Base-by-base conservation (phyloP, 1,140 invertebrate species). In the Yoshiicerus persimilis region DNA sequence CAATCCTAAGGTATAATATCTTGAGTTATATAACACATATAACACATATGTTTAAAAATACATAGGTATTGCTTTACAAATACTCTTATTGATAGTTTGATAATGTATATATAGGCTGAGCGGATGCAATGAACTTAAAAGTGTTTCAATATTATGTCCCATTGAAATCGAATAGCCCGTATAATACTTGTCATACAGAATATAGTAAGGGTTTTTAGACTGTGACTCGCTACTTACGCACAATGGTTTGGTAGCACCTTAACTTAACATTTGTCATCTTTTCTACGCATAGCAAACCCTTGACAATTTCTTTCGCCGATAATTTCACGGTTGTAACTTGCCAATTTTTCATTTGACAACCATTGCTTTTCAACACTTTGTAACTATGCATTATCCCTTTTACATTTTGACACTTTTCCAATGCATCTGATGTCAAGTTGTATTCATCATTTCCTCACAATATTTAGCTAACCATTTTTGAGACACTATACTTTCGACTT, bases 241-340 rank as follows among this genome's bases (percentile, higher is more conserved):
- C n/a, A n/a, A n/a, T n/a, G n/a, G n/a, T n/a, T n/a, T n/a, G n/a
- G n/a, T n/a, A n/a, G 34, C 20, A 36, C n/a, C 34, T 34, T 80
- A 36, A 80, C 32, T 20, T 80, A 20, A 36, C 38, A 80, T 80
- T 80, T 80, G 75, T 80, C 75, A 80, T 32, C 30, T 38, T 80
- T 80, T 32, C 75, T 80, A 16, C 10, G 11, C 70, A 4, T 38
- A 38, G 11, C 75, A 80, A 80, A 36, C 75, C 32, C 32, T 36
- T 47, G 83, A 84, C 83, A 84, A 11, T 84, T 84, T 84, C 83
- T 47, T 84, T 84, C 39, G 83, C 23, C 13, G n/a, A 32, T 62
- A 84, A 84, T 84, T 84, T 84, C 83, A 84, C 83, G 83, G 20
- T 47, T 84, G 83, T 84, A 84, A 30, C 39, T 84, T 47, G 83